These are phyloP conservation scores for Sycophila texana DNA, from an alignment of 2,888 invertebrate species.

Conservation along the genomic window DNA sequence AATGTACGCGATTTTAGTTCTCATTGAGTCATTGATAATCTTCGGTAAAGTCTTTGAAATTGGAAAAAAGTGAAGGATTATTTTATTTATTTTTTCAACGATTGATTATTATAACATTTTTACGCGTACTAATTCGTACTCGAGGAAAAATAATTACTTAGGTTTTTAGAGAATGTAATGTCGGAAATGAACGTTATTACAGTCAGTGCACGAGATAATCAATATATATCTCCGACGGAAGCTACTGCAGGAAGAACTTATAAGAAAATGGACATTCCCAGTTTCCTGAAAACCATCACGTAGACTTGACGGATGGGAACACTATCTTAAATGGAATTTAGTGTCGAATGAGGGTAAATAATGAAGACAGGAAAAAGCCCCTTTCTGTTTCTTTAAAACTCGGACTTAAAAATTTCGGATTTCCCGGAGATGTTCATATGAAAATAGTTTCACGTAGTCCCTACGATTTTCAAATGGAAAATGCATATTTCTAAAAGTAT, in stretches of 20 bases:
- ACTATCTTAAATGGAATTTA: conserved; percentile 42
- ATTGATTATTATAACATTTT: too few species aligned
- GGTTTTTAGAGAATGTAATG: too few species aligned
- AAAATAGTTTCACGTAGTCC: not conserved
- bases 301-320: conserved; percentile 43
- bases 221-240: not conserved
- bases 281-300: conserved; percentile 38
- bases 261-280: conserved; percentile 6
- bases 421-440: not conserved
- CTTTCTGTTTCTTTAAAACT: not conserved
- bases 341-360: conserved; percentile 38
- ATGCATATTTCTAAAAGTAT: too few species aligned
- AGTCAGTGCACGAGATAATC: not conserved
- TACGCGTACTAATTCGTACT: too few species aligned
- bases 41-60: not conserved
- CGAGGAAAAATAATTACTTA: too few species aligned
- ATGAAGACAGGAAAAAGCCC: conserved; percentile 26
- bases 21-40: not conserved
- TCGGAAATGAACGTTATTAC: too few species aligned
- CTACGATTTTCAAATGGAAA: not conserved
- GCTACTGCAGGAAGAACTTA: not conserved
- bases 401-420: conserved; percentile 9
- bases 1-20: not conserved
- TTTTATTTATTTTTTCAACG: too few species aligned
- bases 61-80: not conserved